Evolutionary conservation across 2,888 invertebrate genomes (phyloP).

Genomic region (Pantelozetes paolii): DNA sequence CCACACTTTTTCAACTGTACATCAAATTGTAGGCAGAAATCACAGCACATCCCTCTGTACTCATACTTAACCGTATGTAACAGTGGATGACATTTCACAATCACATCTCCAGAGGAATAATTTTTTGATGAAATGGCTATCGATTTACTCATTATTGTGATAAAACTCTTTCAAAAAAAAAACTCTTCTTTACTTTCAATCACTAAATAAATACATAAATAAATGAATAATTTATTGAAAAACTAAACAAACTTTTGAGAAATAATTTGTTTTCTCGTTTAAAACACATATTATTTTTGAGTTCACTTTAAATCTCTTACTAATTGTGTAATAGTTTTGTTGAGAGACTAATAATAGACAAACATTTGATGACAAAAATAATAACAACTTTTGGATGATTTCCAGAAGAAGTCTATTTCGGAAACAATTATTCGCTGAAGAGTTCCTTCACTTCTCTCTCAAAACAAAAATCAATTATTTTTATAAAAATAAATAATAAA

Average conservation of each 20-base stretch:
- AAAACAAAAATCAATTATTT: too few species aligned
- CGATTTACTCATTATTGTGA: background rate
- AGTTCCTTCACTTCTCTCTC: too few species aligned
- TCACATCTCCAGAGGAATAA: conserved; percentile 37
- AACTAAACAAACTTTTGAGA: background rate
- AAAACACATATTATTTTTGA: too few species aligned
- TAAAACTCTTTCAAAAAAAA: too few species aligned
- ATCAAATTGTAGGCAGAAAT: conserved; percentile 20
- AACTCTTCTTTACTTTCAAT: too few species aligned
- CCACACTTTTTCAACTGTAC: conserved; percentile 18
- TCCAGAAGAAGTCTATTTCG: background rate
- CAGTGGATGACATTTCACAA: conserved; percentile 30
- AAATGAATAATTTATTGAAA: too few species aligned
- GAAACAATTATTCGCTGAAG: too few species aligned
- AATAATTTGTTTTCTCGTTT: background rate
- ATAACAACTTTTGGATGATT: background rate
- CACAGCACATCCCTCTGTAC: conserved; percentile 37
- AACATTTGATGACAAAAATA: background rate
- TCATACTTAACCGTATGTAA: conserved; percentile 38
- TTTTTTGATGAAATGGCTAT: conserved; percentile 13
- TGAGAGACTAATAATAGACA: background rate
- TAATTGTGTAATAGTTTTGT: background rate
- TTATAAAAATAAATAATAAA: too few species aligned
- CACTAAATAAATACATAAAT: too few species aligned
- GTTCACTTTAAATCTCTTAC: too few species aligned